Evolutionary conservation across 2,113 vertebrate genomes (phyloP).

Genomic region (Sialia sialis): DNA sequence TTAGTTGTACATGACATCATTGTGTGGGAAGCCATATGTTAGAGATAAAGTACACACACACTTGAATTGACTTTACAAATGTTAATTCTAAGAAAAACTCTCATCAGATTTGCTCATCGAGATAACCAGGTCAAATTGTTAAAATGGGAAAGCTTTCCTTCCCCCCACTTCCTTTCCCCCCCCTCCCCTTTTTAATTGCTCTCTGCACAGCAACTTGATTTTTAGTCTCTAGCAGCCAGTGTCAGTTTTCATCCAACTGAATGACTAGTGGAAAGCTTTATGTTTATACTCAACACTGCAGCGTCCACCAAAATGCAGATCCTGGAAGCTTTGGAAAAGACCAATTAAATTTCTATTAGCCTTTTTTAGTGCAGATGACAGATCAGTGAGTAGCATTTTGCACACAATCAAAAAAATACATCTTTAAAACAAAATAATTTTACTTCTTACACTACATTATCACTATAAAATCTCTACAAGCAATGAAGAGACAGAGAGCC

Average conservation of each 20-base stretch:
- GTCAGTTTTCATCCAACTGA: background rate
- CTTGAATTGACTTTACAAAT: conserved; percentile 3
- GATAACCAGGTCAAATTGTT: background rate
- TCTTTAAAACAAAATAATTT: background rate
- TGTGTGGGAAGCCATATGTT: conserved; percentile 12
- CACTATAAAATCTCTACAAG: background rate
- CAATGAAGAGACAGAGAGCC: background rate
- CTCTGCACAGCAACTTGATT: background rate
- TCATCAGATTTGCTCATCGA: background rate
- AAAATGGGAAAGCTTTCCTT: background rate
- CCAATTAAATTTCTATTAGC: background rate
- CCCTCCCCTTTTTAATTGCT: background rate
- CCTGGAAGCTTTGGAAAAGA: background rate
- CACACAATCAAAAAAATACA: background rate
- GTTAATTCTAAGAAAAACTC: conserved; percentile 16
- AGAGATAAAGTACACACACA: conserved; percentile 3
- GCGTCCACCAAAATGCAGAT: background rate
- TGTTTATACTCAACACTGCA: background rate
- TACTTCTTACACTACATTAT: background rate
- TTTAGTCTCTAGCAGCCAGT: background rate
- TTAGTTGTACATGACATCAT: background rate
- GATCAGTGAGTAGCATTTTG: background rate
- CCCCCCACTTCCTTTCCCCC: background rate
- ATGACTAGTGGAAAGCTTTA: background rate
- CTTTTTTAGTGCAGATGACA: background rate